These are phyloP conservation scores for Ptychoptera contaminata DNA, from an alignment of 2,888 invertebrate species.

Conservation along the genomic window DNA sequence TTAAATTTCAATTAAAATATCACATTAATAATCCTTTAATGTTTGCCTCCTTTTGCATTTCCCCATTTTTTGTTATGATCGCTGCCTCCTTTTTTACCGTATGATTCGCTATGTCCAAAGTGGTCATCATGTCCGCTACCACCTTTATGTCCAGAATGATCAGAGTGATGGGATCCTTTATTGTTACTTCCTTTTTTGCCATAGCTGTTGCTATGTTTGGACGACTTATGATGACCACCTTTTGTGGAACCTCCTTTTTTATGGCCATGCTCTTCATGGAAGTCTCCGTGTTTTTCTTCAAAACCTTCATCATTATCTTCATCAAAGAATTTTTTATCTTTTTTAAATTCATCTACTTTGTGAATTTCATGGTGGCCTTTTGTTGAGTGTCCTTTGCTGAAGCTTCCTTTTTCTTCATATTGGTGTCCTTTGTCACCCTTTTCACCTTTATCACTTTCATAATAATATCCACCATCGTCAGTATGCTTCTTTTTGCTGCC, in stretches of 20 bases:
- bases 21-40: too few relatives aligned
- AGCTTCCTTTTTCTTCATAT: slow-evolving; percentile 42
- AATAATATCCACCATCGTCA: slow-evolving; percentile 31
- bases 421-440: slow-evolving; percentile 36
- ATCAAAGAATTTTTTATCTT: slow-evolving; percentile 74
- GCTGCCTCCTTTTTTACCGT: slow-evolving; percentile 66
- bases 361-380: slow-evolving; percentile 76
- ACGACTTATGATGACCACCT: slow-evolving; percentile 65
- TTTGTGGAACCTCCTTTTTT: slow-evolving; percentile 70
- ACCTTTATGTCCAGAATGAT: slow-evolving; percentile 64
- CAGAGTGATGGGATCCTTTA: slow-evolving; percentile 65
- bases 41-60: slow-evolving; percentile 35
- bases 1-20: too few relatives aligned
- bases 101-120: slow-evolving; percentile 54
- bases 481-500: slow-evolving; percentile 36
- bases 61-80: slow-evolving; percentile 68
- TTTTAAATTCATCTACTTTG: slow-evolving; percentile 72
- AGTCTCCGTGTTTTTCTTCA: slow-evolving; percentile 66
- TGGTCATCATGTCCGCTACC: slow-evolving; percentile 63
- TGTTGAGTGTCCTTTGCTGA: slow-evolving; percentile 71
- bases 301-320: slow-evolving; percentile 70
- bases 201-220: slow-evolving; percentile 58
- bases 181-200: slow-evolving; percentile 68
- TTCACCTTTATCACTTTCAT: slow-evolving; percentile 35
- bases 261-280: slow-evolving; percentile 63